Evolutionary conservation across 2,113 vertebrate species (phyloP).

Genomic region (Bos taurus): ARS-UCD2.0 NC_037345.1:17944001-17944500

Average conservation of each 20-base stretch:
- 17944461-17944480: not conserved
- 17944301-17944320: not conserved
- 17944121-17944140: not conserved
- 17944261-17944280: not conserved
- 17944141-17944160: constrained; percentile 3
- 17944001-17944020: constrained; percentile 76
- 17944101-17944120: not conserved
- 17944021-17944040: not conserved
- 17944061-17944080: constrained; percentile 53
- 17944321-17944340: not conserved
- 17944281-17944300: not conserved
- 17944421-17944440: fast-evolving
- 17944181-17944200: not conserved
- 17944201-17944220: not conserved
- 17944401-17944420: not conserved
- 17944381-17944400: not conserved
- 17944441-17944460: fast-evolving
- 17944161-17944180: not conserved
- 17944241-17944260: not conserved
- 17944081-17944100: not conserved
- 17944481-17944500: not conserved
- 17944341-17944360: not conserved
- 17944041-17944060: not conserved
- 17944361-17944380: not conserved
- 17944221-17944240: not conserved